Percentiles rank a stretch among this genome's conserved stretches.
These are phyloP conservation scores for Germaria angustata DNA, from an alignment of 2,888 invertebrate species.

Conservation along the genomic window DNA sequence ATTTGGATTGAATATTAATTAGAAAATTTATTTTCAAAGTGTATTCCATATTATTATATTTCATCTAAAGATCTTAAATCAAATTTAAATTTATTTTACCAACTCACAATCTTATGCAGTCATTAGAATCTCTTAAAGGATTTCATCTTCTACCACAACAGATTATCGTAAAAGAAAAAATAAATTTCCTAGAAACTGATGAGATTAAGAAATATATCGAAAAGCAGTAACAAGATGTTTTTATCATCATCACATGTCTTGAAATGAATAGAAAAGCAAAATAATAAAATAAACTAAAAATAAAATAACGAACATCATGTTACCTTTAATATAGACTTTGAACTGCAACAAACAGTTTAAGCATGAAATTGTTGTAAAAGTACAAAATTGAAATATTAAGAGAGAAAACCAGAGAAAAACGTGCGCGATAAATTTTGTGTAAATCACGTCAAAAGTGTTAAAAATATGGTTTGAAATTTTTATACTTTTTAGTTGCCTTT, in stretches of 20 bases:
- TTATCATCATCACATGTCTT: constrained; percentile 59
- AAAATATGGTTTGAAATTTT: constrained; percentile 56
- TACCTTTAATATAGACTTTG: constrained; percentile 53
- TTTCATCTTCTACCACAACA: background rate
- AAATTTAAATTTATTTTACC: constrained; percentile 6
- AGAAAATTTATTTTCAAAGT: background rate
- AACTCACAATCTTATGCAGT: no score
- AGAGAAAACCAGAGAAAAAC: constrained; percentile 73
- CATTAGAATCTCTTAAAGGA: background rate
- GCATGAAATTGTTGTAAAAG: constrained; percentile 60
- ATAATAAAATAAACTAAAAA: background rate
- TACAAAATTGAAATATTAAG: constrained; percentile 33
- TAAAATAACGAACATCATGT: constrained; percentile 35
- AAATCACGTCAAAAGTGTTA: constrained; percentile 76
- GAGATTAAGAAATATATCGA: constrained; percentile 50
- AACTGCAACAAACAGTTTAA: constrained; percentile 45
- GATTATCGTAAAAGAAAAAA: constrained; percentile 46
- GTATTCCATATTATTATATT: no score
- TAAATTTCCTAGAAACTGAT: constrained; percentile 55
- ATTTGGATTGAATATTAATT: background rate
- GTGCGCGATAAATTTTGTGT: constrained; percentile 77
- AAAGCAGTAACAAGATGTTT: constrained; percentile 56
- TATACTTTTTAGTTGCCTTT: background rate
- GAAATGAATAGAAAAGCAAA: constrained; percentile 45
- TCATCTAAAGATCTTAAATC: background rate